Percentiles rank a stretch among this genome's conserved stretches.
phyloP scores from a whole-genome alignment of 1,140 invertebrate species.

The Papilio glaucus region DNA sequence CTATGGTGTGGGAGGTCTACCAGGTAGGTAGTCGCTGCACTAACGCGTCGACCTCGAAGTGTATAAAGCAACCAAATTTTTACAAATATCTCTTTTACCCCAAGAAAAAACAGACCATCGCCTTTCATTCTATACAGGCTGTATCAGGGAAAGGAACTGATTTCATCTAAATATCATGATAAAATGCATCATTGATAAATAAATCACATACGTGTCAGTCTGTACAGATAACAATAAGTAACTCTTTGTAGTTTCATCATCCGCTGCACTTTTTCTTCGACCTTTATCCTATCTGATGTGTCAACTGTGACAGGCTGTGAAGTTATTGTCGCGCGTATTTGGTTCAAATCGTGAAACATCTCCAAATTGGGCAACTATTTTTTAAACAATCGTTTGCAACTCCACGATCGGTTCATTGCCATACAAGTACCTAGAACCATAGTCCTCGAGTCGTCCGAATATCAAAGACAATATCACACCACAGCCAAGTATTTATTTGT shows the following conservation, averaged over 20 bases:
- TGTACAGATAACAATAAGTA: conserved; percentile 3
- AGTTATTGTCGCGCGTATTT: not conserved
- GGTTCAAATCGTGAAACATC: conserved; percentile 14
- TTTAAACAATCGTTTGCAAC: not conserved
- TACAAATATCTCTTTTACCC: too few relatives aligned
- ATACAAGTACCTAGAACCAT: not conserved
- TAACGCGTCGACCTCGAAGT: too few relatives aligned
- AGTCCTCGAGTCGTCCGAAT: not conserved
- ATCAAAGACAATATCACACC: too few relatives aligned
- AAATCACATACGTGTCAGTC: not conserved
- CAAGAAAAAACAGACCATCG: too few relatives aligned
- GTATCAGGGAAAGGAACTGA: too few relatives aligned
- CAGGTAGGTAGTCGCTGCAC: too few relatives aligned
- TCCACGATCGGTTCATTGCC: not conserved
- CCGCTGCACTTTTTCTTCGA: not conserved
- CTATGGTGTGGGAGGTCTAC: too few relatives aligned
- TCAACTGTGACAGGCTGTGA: not conserved
- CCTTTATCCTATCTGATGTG: conserved; percentile 20
- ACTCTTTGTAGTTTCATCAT: not conserved
- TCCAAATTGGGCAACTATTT: not conserved
- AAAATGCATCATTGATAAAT: not conserved
- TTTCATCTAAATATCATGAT: not conserved
- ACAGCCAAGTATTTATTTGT: too few relatives aligned
- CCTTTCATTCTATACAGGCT: too few relatives aligned
- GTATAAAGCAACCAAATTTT: too few relatives aligned